Percentiles rank a stretch among this genome's conserved stretches.
phyloP scores from a whole-genome alignment of 2,888 invertebrate genomes.

The Apantesis nais region DNA sequence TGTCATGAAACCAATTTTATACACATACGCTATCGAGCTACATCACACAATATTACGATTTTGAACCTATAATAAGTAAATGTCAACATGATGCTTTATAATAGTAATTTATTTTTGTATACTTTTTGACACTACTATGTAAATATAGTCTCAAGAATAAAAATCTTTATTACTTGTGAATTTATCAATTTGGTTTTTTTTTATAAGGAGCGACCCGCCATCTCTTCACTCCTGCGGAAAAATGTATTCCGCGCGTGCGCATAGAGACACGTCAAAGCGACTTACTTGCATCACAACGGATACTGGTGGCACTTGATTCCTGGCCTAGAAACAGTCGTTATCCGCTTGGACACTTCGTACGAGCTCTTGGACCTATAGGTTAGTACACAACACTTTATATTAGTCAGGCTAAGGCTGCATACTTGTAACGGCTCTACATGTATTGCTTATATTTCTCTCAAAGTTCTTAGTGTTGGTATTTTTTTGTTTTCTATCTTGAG shows the following conservation, averaged over 20 bases:
- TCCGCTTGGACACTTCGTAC: slow-evolving; percentile 98
- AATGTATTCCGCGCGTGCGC: slow-evolving; percentile 96
- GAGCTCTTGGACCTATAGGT: slow-evolving; percentile 94
- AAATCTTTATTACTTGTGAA: not conserved
- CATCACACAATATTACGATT: no score
- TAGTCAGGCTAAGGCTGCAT: not conserved
- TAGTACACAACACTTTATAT: not conserved
- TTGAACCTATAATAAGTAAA: no score
- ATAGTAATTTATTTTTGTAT: no score
- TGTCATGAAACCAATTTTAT: no score
- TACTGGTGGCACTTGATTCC: slow-evolving; percentile 97
- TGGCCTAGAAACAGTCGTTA: slow-evolving; percentile 98
- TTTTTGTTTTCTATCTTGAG: no score
- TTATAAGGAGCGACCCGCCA: slow-evolving; percentile 88
- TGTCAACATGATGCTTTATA: no score
- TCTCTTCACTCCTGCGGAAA: slow-evolving; percentile 97
- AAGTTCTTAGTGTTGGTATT: no score
- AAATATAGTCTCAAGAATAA: no score
- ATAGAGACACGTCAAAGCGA: slow-evolving; percentile 98
- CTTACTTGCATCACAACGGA: slow-evolving; percentile 91
- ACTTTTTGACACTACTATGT: no score
- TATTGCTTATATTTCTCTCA: no score
- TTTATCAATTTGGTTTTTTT: not conserved
- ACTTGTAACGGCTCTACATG: not conserved
- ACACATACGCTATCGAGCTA: no score